phyloP scores from a whole-genome alignment of 2,888 invertebrate genomes.

The Eledona agricola region DNA sequence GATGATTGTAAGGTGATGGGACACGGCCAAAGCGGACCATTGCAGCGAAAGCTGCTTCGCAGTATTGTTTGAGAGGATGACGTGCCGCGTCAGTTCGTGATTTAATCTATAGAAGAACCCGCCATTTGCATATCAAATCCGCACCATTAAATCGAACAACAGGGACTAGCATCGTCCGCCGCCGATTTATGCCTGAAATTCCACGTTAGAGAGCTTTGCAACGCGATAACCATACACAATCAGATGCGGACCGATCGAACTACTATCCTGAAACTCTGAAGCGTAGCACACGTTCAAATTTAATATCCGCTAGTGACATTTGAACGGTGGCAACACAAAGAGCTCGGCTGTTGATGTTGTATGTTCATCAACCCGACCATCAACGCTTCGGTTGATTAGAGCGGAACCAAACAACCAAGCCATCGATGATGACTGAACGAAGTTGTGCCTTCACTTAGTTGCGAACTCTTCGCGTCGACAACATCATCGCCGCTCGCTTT shows the following conservation, averaged over 20 bases:
- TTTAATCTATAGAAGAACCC: no score
- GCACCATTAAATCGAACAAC: constrained; percentile 30
- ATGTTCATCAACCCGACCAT: constrained; percentile 43
- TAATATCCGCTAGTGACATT: constrained; percentile 47
- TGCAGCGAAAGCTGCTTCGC: no score
- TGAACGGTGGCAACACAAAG: constrained; percentile 41
- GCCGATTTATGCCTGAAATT: constrained; percentile 32
- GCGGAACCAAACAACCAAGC: constrained; percentile 40
- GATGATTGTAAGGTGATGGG: no score
- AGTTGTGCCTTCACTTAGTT: no score
- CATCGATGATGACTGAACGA: no score
- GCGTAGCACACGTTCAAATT: constrained; percentile 41
- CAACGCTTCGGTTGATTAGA: constrained; percentile 46
- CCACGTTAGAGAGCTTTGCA: constrained; percentile 31
- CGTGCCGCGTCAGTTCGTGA: no score
- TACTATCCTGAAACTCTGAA: constrained; percentile 11
- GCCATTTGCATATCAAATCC: constrained; percentile 27
- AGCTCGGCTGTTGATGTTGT: constrained; percentile 30
- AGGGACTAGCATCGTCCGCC: constrained; percentile 13
- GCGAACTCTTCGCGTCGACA: no score
- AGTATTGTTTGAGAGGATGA: no score
- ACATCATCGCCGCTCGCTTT: no score
- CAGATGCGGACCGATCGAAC: constrained; percentile 34
- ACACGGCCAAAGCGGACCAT: no score
- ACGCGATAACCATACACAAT: constrained; percentile 35